Percentiles rank a stretch among this genome's conserved stretches.
Evolutionary conservation across 2,888 invertebrate genomes (phyloP).

Genomic region (Syrphus vitripennis): DNA sequence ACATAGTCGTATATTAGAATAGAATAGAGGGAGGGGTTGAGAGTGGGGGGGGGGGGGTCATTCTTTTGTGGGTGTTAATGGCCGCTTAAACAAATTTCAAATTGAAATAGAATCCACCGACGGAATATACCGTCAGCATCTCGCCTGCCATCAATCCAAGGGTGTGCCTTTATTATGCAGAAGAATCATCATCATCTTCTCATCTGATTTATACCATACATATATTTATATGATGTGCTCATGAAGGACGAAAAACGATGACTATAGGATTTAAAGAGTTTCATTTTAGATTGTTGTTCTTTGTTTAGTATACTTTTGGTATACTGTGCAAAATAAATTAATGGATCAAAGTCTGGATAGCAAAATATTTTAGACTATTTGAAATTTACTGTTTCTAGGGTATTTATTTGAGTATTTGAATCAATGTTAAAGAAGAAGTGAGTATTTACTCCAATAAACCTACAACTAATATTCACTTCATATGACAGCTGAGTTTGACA

Average conservation of each 20-base stretch:
- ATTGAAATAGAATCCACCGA: background rate
- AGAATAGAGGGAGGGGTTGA: background rate
- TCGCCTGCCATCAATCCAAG: background rate
- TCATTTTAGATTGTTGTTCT: conserved; percentile 1
- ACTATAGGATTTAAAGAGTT: background rate
- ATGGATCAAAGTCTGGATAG: background rate
- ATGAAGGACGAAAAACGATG: background rate
- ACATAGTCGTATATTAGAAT: background rate
- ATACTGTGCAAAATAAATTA: background rate
- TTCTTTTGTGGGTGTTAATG: conserved; percentile 8
- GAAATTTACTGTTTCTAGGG: no score
- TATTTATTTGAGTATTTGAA: no score
- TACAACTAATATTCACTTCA: no score
- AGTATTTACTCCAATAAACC: no score
- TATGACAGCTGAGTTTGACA: no score
- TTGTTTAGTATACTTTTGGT: background rate
- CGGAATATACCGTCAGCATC: background rate
- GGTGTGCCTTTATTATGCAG: background rate
- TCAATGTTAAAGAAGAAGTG: no score
- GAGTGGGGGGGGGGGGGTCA: background rate
- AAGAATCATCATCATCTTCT: background rate
- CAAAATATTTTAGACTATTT: no score
- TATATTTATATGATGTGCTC: no score
- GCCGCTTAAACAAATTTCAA: conserved; percentile 6
- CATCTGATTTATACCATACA: background rate